Percentiles rank a stretch among this genome's conserved stretches.
phyloP scores from a whole-genome alignment of 2,888 invertebrate genomes.

The Stratiomys singularior region DNA sequence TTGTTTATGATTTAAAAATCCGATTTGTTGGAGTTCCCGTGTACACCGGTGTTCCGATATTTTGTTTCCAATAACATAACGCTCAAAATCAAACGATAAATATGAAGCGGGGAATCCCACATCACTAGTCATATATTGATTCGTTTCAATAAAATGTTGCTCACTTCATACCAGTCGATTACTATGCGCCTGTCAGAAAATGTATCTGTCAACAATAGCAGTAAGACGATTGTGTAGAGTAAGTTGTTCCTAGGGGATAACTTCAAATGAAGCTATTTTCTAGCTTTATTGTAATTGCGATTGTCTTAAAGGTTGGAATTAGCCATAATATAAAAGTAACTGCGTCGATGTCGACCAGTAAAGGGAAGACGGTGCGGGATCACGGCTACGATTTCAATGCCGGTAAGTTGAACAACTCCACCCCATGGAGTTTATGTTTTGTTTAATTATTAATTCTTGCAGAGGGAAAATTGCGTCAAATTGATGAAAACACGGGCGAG shows the following conservation, averaged over 20 bases:
- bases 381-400: conserved; percentile 71
- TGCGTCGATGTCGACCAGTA: conserved; percentile 22
- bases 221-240: not conserved
- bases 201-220: conserved; percentile 15
- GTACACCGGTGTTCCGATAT: too few species aligned
- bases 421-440: too few species aligned
- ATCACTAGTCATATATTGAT: not conserved
- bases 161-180: not conserved
- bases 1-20: too few species aligned
- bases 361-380: conserved; percentile 56
- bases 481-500: conserved; percentile 67
- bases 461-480: conserved; percentile 75
- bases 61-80: too few species aligned
- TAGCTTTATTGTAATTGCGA: not conserved
- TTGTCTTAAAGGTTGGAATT: conserved; percentile 15
- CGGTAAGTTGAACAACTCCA: conserved; percentile 65
- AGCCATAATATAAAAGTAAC: not conserved
- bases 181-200: not conserved
- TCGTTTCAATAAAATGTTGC: not conserved
- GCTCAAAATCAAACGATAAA: too few species aligned
- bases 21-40: too few species aligned
- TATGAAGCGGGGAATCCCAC: too few species aligned
- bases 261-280: not conserved
- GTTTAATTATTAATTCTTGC: conserved; percentile 51
- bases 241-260: not conserved